Conservation (phyloP, 2,113 vertebrate genomes). For the Fukomys damarensis region DNA sequence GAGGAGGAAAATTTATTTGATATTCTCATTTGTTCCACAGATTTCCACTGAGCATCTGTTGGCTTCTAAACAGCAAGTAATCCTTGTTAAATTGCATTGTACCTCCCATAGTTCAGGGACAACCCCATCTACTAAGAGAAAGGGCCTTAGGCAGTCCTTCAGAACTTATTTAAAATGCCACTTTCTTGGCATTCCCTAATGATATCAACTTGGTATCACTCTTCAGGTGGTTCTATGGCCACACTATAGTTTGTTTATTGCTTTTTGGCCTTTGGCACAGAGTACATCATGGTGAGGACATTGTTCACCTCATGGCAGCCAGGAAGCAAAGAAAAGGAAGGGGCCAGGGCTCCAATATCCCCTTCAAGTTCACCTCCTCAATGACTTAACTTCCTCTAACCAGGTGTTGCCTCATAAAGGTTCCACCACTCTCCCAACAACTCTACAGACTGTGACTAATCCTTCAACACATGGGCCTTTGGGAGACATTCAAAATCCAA, state of each 20-base stretch:
- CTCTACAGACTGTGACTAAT: background rate
- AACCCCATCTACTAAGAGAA: background rate
- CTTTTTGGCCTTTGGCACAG: background rate
- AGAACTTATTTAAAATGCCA: background rate
- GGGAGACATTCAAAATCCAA: background rate
- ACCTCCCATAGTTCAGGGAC: background rate
- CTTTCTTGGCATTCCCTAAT: background rate
- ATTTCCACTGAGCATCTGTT: background rate
- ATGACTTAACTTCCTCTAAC: background rate
- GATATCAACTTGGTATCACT: background rate
- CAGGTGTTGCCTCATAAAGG: background rate
- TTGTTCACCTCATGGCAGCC: background rate
- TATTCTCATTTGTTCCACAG: background rate
- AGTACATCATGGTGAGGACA: background rate
- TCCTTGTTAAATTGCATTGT: background rate
- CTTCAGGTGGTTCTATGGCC: background rate
- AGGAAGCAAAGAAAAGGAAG: background rate
- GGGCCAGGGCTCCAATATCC: background rate
- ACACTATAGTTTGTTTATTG: background rate
- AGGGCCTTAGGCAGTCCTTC: background rate
- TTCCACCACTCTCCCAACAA: background rate
- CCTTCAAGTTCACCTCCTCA: background rate
- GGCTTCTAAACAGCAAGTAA: background rate
- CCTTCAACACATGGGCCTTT: background rate
- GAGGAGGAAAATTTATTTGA: background rate